Evolutionary conservation across 2,888 invertebrate genomes (phyloP), one percentile per base, ranked within the genome.

Genomic region (Dryococelus australis): DNA sequence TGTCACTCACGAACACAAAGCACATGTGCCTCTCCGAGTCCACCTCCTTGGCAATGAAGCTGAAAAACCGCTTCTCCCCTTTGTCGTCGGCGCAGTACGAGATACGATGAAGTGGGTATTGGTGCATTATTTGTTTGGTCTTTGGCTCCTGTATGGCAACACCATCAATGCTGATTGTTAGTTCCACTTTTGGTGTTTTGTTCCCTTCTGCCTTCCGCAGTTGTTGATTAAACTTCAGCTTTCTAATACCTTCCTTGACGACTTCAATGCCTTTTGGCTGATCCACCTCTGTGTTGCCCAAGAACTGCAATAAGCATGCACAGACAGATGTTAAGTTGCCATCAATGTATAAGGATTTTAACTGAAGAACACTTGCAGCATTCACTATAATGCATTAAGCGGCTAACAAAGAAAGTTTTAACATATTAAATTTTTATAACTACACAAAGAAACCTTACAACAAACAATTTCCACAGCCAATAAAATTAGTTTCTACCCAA

Each of bases 81-180:
- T 99, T 99, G 93, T 99, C 99, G 92, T 99, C 99, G 0, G 99
- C 99, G 93, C 99, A 99, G 93, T 99, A 99, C 0, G 99, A 99
- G 93, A 99, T 99, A 93, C 98, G 96, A 92, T 99, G 99, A 84
- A 99, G 94, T 0, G 99, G 99, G 92, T 99, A 99, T 92, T 98
- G 98, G 93, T 98, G 97, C 91, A 98, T 94, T 87, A 98, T 97
- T 91, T 93, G 93, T 94, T 88, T 88, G 35, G 87, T 85, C 81
- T 87, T 87, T 9, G 88, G 88, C 47, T 88, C 97, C 92, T 97
- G 96, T 90, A 99, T 97, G 87, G 98, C 98, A 85, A 99, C 98
- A 83, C 99, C 99, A 93, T 99, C 98, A 87, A 98, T 97, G 87
- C 98, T 99, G 89, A 99, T 97, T n/a, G 98, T 98, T 90, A 99